These are phyloP conservation scores for Drosophila buzzatii DNA, from an alignment of 2,888 invertebrate genomes.

Conservation along the genomic window DNA sequence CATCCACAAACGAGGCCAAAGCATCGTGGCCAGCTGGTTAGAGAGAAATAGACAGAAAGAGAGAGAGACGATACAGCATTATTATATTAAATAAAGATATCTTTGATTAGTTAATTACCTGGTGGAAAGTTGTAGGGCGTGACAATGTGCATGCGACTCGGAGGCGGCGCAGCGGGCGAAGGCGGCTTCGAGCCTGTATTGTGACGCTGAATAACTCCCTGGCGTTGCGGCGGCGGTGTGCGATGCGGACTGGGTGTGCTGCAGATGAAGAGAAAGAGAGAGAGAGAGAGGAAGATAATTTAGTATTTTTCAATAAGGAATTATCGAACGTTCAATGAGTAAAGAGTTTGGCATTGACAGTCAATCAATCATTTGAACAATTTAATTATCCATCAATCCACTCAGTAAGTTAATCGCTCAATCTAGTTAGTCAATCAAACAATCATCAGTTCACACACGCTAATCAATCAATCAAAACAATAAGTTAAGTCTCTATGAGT, in stretches of 20 bases:
- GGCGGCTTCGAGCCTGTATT: conserved; percentile 87
- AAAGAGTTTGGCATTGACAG: neutral
- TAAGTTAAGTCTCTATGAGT: too few species aligned
- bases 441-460: too few species aligned
- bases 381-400: too few species aligned
- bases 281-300: neutral
- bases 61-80: neutral
- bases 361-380: neutral
- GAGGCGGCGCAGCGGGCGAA: conserved; percentile 86
- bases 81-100: too few species aligned
- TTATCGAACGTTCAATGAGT: neutral
- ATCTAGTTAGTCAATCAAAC: neutral
- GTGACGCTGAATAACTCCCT: conserved; percentile 92
- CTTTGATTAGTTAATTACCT: conserved; percentile 78
- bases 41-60: neutral
- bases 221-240: conserved; percentile 87
- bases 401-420: neutral
- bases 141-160: conserved; percentile 85
- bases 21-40: conserved; percentile 90
- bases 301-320: neutral
- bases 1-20: conserved; percentile 94
- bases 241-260: conserved; percentile 86
- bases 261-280: neutral
- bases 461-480: too few species aligned
- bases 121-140: conserved; percentile 85